Percentiles rank a stretch among this genome's conserved stretches.
phyloP scores from a whole-genome alignment of 2,888 invertebrate species.

The Mantis religiosa region DNA sequence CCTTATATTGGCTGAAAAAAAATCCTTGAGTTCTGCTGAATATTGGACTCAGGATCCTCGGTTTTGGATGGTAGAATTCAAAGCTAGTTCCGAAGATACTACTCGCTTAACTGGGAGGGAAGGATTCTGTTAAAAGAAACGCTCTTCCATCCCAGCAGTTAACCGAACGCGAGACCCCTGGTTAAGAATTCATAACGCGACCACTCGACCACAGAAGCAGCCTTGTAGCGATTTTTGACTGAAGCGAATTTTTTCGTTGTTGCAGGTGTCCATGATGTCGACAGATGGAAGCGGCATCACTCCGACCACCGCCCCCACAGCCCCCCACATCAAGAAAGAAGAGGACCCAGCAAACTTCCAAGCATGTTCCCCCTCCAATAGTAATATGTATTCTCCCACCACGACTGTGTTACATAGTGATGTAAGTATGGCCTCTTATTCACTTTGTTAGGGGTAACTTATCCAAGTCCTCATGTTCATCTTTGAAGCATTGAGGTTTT shows the following conservation, averaged over 20 bases:
- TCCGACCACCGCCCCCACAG: conserved; percentile 9
- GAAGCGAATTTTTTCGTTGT: conserved; percentile 28
- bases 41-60: too few species aligned
- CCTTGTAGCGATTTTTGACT: background rate
- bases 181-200: background rate
- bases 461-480: too few species aligned
- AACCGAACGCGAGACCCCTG: background rate
- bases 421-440: conserved; percentile 34
- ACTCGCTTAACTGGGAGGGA: too few species aligned
- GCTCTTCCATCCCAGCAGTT: background rate
- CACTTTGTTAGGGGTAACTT: background rate
- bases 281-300: conserved; percentile 42
- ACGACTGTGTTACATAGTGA: conserved; percentile 49
- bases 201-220: too few species aligned
- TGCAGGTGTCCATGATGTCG: conserved; percentile 70
- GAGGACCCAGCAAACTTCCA: conserved; percentile 47
- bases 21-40: too few species aligned
- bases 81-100: too few species aligned
- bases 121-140: too few species aligned
- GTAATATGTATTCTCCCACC: conserved; percentile 54
- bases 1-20: too few species aligned
- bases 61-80: too few species aligned
- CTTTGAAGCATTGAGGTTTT: too few species aligned
- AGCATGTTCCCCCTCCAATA: conserved; percentile 51
- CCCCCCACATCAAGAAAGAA: conserved; percentile 53